These are phyloP conservation scores for Bradypus variegatus DNA, from an alignment of 2,797 vertebrate species.

Conservation along the genomic window DNA sequence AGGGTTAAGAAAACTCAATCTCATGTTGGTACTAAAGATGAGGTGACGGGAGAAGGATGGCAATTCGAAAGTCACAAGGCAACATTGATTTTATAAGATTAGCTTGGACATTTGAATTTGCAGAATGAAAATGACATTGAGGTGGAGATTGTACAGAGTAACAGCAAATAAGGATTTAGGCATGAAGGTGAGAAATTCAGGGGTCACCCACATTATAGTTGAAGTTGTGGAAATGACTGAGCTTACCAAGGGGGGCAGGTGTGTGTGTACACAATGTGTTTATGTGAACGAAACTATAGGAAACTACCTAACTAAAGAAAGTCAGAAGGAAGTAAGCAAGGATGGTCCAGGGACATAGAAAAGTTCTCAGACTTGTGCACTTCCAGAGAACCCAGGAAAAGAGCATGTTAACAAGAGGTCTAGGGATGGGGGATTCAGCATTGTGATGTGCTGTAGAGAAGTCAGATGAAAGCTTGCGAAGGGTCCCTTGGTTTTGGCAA, in stretches of 20 bases:
- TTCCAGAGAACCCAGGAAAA: background rate
- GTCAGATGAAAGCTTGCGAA: background rate
- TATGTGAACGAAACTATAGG: background rate
- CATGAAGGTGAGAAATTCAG: background rate
- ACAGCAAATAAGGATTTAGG: no score
- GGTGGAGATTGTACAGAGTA: background rate
- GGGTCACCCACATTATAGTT: background rate
- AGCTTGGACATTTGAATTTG: background rate
- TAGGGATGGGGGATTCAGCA: background rate
- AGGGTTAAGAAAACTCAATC: background rate
- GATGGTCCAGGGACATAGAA: background rate
- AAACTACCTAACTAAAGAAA: background rate
- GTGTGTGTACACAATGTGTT: background rate
- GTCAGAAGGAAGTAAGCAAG: background rate
- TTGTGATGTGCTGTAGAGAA: background rate
- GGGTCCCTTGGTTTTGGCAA: background rate
- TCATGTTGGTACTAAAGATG: background rate
- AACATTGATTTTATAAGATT: background rate
- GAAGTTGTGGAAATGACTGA: background rate
- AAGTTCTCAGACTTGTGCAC: background rate
- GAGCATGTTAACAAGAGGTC: background rate
- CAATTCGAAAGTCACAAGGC: background rate
- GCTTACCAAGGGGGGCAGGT: background rate
- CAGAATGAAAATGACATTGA: background rate
- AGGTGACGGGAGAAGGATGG: background rate